phyloP scores from a whole-genome alignment of 1,140 invertebrate species.

The Drosophila ohnishii region DNA sequence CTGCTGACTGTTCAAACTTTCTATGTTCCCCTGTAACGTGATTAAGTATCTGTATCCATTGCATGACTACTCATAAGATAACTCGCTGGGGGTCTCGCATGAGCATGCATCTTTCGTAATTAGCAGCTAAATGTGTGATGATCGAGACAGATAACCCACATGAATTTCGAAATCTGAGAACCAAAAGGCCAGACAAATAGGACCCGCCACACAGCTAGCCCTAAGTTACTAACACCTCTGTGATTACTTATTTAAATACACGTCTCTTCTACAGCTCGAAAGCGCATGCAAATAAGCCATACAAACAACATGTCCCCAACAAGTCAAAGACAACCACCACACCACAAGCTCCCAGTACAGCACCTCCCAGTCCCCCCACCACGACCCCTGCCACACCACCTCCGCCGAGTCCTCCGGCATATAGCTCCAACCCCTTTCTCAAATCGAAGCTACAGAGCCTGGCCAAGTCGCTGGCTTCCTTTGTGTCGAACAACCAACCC shows the following conservation, averaged over 20 bases:
- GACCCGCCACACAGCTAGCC: conserved; percentile 9
- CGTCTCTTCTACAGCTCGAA: conserved; percentile 82
- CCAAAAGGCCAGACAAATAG: conserved; percentile 42
- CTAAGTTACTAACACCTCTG: conserved; percentile 72
- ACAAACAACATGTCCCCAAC: conserved; percentile 63
- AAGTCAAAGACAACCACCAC: conserved; percentile 55
- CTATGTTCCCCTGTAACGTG: conserved; percentile 12
- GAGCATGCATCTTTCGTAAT: conserved; percentile 36
- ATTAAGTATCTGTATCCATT: conserved; percentile 29
- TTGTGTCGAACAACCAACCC: conserved; percentile 40
- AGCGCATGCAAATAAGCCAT: conserved; percentile 75
- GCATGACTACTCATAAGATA: conserved; percentile 47
- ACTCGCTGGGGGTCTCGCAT: conserved; percentile 35
- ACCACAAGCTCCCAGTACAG: conserved; percentile 43
- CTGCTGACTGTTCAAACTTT: conserved; percentile 38
- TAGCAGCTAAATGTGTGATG: conserved; percentile 3
- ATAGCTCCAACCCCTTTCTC: conserved; percentile 69
- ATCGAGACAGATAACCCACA: conserved; percentile 20
- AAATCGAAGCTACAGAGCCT: conserved; percentile 62
- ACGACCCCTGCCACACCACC: conserved; percentile 32
- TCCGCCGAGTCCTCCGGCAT: conserved; percentile 35
- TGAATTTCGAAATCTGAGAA: conserved; percentile 38
- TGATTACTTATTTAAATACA: conserved; percentile 67
- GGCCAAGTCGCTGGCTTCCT: conserved; percentile 47
- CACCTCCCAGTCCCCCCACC: conserved; percentile 18